These are phyloP conservation scores for Tipula helvola DNA, from an alignment of 2,888 invertebrate genomes.

Conservation along the genomic window DNA sequence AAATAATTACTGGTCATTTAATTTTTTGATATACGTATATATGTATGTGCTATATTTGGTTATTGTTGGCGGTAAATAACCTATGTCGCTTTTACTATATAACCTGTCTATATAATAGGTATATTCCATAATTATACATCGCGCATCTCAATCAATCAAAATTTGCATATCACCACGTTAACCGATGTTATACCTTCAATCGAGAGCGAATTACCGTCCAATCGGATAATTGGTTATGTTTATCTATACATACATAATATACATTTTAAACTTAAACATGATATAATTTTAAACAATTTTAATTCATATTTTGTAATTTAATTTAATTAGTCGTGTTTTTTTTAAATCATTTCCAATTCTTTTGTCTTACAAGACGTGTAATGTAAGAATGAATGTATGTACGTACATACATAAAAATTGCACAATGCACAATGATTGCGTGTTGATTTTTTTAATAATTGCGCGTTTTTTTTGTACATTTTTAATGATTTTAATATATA, in stretches of 20 bases:
- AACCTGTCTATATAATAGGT: background rate
- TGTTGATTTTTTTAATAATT: background rate
- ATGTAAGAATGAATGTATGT: background rate
- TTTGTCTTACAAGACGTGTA: background rate
- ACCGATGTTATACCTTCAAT: background rate
- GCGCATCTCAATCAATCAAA: background rate
- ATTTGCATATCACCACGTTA: background rate
- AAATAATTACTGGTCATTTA: background rate
- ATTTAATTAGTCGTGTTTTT: background rate
- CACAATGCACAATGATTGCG: background rate
- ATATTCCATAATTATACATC: background rate
- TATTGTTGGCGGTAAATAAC: background rate
- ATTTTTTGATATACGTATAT: background rate
- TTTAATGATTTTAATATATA: background rate
- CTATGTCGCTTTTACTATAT: background rate
- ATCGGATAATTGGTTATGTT: background rate
- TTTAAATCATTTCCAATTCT: background rate
- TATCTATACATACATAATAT: background rate
- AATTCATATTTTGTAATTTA: background rate
- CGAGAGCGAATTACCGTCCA: background rate
- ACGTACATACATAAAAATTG: background rate
- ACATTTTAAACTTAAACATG: background rate
- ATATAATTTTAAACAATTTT: background rate
- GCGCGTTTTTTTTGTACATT: background rate
- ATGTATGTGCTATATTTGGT: background rate